A percentile compares a stretch with the other conserved stretches of the same genome.
Evolutionary conservation across 2,797 vertebrate genomes (phyloP).

Genomic region (Danio choprae): DNA sequence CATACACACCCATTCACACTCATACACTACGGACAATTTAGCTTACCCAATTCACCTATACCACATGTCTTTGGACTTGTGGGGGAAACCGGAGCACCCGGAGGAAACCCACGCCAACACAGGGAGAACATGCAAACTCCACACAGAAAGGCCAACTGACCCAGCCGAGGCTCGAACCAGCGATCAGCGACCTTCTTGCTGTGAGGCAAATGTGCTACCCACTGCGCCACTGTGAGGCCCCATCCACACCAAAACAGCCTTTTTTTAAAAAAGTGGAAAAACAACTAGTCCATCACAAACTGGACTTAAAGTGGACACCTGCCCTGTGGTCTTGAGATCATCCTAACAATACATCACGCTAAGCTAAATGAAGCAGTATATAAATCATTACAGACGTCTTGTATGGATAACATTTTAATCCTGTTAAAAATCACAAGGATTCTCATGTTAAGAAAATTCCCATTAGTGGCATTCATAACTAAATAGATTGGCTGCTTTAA

Average conservation of each 20-base stretch:
- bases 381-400: constrained; percentile 38
- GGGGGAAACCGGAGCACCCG: too few species aligned
- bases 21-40: too few species aligned
- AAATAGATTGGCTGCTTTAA: constrained; percentile 32
- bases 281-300: constrained; percentile 41
- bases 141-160: too few species aligned
- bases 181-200: too few species aligned
- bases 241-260: not conserved
- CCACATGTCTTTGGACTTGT: too few species aligned
- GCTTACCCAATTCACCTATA: too few species aligned
- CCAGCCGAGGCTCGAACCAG: too few species aligned
- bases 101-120: too few species aligned
- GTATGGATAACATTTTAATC: constrained; percentile 49
- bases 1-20: too few species aligned
- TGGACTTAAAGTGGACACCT: constrained; percentile 7
- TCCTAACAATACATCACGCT: constrained; percentile 32
- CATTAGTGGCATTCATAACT: constrained; percentile 36
- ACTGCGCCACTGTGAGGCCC: too few species aligned
- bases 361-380: constrained; percentile 23
- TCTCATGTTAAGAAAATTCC: constrained; percentile 22
- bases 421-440: constrained; percentile 39
- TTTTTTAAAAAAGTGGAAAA: constrained; percentile 6
- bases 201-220: too few species aligned
- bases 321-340: not conserved
- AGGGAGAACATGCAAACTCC: too few species aligned